These are phyloP conservation scores for Thereva nobilitata DNA, from an alignment of 2,888 invertebrate species.

Conservation along the genomic window DNA sequence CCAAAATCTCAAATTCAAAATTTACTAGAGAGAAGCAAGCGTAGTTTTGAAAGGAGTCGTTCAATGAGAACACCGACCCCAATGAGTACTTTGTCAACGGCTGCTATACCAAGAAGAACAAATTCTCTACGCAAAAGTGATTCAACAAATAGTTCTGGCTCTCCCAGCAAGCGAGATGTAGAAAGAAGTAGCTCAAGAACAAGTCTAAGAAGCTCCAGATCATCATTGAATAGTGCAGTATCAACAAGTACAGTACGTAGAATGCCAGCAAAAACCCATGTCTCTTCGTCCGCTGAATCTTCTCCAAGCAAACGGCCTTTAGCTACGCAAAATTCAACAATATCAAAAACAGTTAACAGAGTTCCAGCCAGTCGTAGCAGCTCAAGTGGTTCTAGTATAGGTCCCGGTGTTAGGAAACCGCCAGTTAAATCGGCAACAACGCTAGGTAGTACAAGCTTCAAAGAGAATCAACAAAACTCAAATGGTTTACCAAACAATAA, in stretches of 20 bases:
- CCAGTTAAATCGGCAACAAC: constrained; percentile 44
- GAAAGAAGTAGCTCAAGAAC: constrained; percentile 79
- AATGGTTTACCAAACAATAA: constrained; percentile 37
- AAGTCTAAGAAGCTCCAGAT: constrained; percentile 79
- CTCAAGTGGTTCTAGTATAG: constrained; percentile 65
- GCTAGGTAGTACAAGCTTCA: constrained; percentile 58
- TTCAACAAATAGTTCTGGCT: constrained; percentile 47
- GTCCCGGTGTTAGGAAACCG: constrained; percentile 56
- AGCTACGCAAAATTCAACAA: constrained; percentile 60
- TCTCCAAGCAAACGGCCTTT: constrained; percentile 60
- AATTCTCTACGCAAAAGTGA: constrained; percentile 56
- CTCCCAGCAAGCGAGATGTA: constrained; percentile 61
- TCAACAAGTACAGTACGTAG: constrained; percentile 78
- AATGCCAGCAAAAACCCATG: constrained; percentile 62
- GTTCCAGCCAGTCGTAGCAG: constrained; percentile 65
- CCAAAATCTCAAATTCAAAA: constrained; percentile 46
- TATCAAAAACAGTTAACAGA: constrained; percentile 49
- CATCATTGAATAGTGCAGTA: constrained; percentile 80
- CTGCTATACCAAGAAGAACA: constrained; percentile 55
- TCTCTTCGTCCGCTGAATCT: constrained; percentile 53
- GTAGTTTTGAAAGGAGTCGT: constrained; percentile 45
- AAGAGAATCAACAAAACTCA: constrained; percentile 54
- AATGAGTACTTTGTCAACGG: constrained; percentile 48
- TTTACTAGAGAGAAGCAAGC: constrained; percentile 48
- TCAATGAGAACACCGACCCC: constrained; percentile 42